Base-by-base conservation (phyloP, 2,888 invertebrate species). In the Frankliniella fusca region DNA sequence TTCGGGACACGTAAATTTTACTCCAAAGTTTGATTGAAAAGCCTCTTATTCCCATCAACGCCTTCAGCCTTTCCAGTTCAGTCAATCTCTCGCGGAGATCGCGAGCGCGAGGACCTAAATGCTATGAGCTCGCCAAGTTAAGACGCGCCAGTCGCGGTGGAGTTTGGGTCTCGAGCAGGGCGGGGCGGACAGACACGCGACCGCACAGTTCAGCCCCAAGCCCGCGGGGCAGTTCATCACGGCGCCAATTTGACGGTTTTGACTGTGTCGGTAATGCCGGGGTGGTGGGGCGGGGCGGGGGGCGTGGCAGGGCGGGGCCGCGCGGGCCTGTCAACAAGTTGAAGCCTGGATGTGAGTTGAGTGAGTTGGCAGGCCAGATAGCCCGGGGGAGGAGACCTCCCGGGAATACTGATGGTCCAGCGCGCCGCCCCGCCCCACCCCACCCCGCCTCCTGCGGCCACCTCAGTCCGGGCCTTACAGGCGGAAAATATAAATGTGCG, bases 41-140 rank as follows among this genome's bases (percentile, higher is more conserved):
- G n/a, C n/a, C n/a, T n/a, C n/a, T n/a, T n/a, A n/a, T n/a, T n/a
- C n/a, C n/a, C n/a, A n/a, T n/a, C n/a, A n/a, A n/a, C n/a, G n/a
- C n/a, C n/a, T n/a, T n/a, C n/a, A n/a, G n/a, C n/a, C 83, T 28
- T 81, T 81, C 83, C 82, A 82, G 84, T 83, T 83, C 83, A 82
- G n/a, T n/a, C n/a, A n/a, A n/a, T n/a, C n/a, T n/a, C n/a, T n/a
- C n/a, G n/a, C n/a, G n/a, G n/a, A 84, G 84, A 84, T 84, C 84
- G 84, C 84, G 84, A 84, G 84, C 83, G n/a, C n/a, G n/a, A n/a
- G 84, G 83, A 84, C 84, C 84, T 83, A 84, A 84, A 83, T 83
- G 83, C 84, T 84, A 54, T 81, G 81, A 83, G 83, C 81, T 83
- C 80, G 83, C 80, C 76, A 80, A 48, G 80, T 65, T 61, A 23